Evolutionary conservation across 2,113 vertebrate species (phyloP), one percentile per base, ranked within the genome.

Genomic region (Camelus dromedarius): DNA sequence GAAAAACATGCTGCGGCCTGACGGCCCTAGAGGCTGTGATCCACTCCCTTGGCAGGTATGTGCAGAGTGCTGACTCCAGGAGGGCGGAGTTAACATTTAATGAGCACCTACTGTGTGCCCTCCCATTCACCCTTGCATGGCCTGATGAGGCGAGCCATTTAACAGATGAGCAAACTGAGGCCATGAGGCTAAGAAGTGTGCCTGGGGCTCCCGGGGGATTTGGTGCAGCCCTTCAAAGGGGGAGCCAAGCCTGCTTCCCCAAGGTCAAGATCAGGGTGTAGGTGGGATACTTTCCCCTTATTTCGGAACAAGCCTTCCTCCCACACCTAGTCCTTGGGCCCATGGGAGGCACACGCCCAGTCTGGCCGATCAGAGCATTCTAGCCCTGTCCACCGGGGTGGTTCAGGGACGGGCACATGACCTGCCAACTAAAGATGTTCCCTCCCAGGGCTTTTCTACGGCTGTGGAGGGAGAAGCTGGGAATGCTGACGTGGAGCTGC

Each of bases 21-120:
- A 32, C 3, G 14, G n/a, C 3, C 15, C 30, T 22, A 0, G n/a
- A 9, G 35, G 52, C 22, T 28, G 13, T 10, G 30, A 19, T 28
- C 20, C 5, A 4, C 24, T 56, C 13, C 26, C 22, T 30, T 6
- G 26, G 35, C 72, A 66, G 83, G 10, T 35, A 3, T 32, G 10
- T 32, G 24, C 11, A 3, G 35, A 54, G 56, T 15, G 4, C 15
- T 32, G 81, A 38, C 48, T 8, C 22, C 1, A 6, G 20, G 30
- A 79, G 38, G 48, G 62, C 5, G 18, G 32, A 3, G 3, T 19
- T 60, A 15, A 76, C 3, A 6, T 42, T 54, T 72, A 64, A 35
- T 20, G 58, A 70, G 52, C 6, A 20, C 56, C 38, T 24, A 12
- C 24, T 46, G 28, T 20, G 32, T 46, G 16, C 66, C 11, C 20